A percentile compares a stretch with the other conserved stretches of the same genome.
Evolutionary conservation across 1,140 invertebrate genomes (phyloP).

Genomic region (Centruroides vittatus): DNA sequence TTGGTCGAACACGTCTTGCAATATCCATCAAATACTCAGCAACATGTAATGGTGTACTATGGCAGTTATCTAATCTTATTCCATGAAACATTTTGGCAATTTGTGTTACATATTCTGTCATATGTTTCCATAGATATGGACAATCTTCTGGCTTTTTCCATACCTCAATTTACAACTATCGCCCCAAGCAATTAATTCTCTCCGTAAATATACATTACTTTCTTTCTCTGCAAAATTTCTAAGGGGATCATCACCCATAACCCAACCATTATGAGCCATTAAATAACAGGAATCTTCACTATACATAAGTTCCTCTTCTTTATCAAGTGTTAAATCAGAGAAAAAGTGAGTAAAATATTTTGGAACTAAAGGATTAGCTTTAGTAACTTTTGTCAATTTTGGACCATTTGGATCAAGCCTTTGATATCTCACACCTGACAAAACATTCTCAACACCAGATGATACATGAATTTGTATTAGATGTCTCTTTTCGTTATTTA

Average conservation of each 20-base stretch:
- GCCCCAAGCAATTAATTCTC: constrained; percentile 94
- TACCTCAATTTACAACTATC: constrained; percentile 94
- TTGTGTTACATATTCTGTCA: constrained; percentile 77
- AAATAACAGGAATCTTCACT: constrained; percentile 33
- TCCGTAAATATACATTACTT: constrained; percentile 70
- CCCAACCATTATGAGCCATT: constrained; percentile 99
- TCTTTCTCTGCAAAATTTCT: constrained; percentile 81
- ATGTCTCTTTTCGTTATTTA: constrained; percentile 53
- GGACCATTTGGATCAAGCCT: constrained; percentile 71
- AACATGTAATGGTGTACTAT: constrained; percentile 92
- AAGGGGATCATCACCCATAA: constrained; percentile 89
- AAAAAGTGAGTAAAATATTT: constrained; percentile 19
- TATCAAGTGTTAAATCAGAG: constrained; percentile 36
- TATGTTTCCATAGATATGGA: constrained; percentile 86
- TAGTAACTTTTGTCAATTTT: constrained; percentile 52
- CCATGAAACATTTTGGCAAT: constrained; percentile 88
- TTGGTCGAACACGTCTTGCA: constrained; percentile 69
- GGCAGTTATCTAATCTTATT: constrained; percentile 93
- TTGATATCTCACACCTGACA: constrained; percentile 67
- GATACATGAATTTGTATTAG: constrained; percentile 56
- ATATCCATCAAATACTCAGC: constrained; percentile 83
- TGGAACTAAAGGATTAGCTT: constrained; percentile 63
- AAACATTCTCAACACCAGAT: constrained; percentile 66
- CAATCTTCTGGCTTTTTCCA: constrained; percentile 76
- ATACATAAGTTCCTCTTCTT: constrained; percentile 59